phyloP scores from a whole-genome alignment of 2,888 invertebrate genomes.

The Stenoptilia bipunctidactyla region DNA sequence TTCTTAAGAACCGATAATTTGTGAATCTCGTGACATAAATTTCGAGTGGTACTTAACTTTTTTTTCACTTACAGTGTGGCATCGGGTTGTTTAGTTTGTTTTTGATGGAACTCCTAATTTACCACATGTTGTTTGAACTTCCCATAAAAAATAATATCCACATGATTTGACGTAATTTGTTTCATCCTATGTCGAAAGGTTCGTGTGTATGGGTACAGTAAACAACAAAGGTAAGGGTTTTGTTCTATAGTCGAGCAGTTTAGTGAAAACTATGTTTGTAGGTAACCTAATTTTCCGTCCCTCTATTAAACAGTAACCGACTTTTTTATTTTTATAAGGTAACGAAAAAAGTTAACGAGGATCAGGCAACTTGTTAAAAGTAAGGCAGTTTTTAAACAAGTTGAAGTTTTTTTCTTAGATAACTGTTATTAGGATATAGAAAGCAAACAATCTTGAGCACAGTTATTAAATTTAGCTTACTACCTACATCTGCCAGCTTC shows the following conservation, averaged over 20 bases:
- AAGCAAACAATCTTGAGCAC: neutral
- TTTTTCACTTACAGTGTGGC: neutral
- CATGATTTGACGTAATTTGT: slow-evolving; percentile 49
- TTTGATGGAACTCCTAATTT: slow-evolving; percentile 43
- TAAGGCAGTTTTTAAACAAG: slow-evolving; percentile 7
- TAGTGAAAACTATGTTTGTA: too few species aligned
- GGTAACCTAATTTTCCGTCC: slow-evolving; percentile 38
- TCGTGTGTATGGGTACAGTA: slow-evolving; percentile 44
- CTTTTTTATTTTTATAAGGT: slow-evolving; percentile 28
- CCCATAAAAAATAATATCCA: slow-evolving; percentile 58
- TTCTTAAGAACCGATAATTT: slow-evolving; percentile 32
- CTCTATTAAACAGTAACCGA: slow-evolving; percentile 55
- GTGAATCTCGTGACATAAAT: slow-evolving; percentile 39
- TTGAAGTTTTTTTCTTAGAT: slow-evolving; percentile 17
- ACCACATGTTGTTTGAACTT: slow-evolving; percentile 55
- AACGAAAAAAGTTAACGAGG: slow-evolving; percentile 47
- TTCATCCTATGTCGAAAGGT: slow-evolving; percentile 43
- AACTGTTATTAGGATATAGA: neutral
- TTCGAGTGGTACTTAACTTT: slow-evolving; percentile 11
- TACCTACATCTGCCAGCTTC: too few species aligned
- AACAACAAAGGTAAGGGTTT: neutral
- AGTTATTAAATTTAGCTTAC: too few species aligned
- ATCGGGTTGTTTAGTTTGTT: slow-evolving; percentile 3
- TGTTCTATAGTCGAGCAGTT: too few species aligned
- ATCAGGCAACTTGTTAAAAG: slow-evolving; percentile 16